phyloP scores from a whole-genome alignment of 2,113 vertebrate species.

The Nymphicus hollandicus region DNA sequence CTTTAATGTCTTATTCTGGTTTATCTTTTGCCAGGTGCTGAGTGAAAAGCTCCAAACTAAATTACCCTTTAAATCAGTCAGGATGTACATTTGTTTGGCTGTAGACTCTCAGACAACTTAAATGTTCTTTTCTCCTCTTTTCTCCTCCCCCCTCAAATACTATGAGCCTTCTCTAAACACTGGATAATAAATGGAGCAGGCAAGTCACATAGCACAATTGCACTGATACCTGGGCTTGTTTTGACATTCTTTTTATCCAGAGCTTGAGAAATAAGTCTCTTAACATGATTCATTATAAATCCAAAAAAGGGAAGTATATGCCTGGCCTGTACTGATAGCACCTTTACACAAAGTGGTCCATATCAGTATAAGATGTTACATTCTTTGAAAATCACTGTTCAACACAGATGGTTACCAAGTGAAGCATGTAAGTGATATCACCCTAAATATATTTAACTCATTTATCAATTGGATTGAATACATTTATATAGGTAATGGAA shows the following conservation, averaged over 20 bases:
- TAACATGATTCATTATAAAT: background rate
- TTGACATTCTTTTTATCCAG: conserved; percentile 15
- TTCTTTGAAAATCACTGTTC: background rate
- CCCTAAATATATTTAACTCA: background rate
- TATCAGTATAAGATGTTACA: background rate
- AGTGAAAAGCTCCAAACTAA: conserved; percentile 58
- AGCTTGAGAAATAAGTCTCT: background rate
- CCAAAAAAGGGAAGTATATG: background rate
- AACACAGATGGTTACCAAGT: background rate
- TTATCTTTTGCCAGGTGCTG: conserved; percentile 61
- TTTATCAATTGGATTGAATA: background rate
- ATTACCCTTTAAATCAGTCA: conserved; percentile 55
- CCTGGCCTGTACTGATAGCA: background rate
- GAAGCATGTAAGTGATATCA: background rate
- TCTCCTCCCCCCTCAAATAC: background rate
- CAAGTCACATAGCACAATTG: background rate
- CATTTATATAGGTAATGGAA: background rate
- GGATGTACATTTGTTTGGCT: background rate
- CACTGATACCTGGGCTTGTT: background rate
- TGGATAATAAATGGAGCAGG: background rate
- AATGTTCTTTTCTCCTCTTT: background rate
- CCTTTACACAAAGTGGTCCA: background rate
- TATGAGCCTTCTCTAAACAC: background rate
- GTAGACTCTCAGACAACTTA: background rate
- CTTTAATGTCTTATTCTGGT: background rate